A percentile compares a stretch with the other conserved stretches of the same genome.
Conservation (phyloP, 2,113 vertebrate species). For the Bufo gargarizans region DNA sequence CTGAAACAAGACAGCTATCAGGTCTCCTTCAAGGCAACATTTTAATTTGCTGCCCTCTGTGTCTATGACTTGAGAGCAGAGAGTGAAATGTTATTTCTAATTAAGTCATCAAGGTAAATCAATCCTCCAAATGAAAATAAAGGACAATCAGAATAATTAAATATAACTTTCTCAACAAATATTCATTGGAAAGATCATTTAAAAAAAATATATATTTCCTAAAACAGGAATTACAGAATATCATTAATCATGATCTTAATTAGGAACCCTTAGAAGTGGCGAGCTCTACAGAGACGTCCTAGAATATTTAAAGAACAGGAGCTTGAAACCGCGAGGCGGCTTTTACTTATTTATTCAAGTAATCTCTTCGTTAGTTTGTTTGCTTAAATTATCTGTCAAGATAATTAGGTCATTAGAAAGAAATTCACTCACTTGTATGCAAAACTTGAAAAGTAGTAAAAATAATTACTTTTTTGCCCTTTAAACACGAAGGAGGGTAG, state of each 20-base stretch:
- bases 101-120: neutral
- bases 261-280: neutral
- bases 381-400: slow-evolving; percentile 34
- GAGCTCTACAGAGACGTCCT: neutral
- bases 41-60: neutral
- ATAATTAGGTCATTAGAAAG: slow-evolving; percentile 52
- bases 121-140: neutral
- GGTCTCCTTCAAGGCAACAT: neutral
- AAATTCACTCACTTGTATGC: slow-evolving; percentile 20
- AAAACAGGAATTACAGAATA: neutral
- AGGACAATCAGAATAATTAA: neutral
- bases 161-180: slow-evolving; percentile 3
- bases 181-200: neutral
- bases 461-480: slow-evolving; percentile 51
- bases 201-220: too few species aligned
- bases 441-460: slow-evolving; percentile 40
- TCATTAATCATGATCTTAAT: slow-evolving; percentile 10
- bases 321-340: neutral
- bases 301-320: slow-evolving; percentile 2
- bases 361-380: slow-evolving; percentile 46
- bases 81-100: slow-evolving; percentile 1
- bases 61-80: neutral
- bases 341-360: slow-evolving; percentile 21
- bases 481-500: slow-evolving; percentile 38
- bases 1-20: too few species aligned